Base-by-base conservation (phyloP, 2,113 vertebrate genomes). In the Gnathonemus longibarbis region DNA sequence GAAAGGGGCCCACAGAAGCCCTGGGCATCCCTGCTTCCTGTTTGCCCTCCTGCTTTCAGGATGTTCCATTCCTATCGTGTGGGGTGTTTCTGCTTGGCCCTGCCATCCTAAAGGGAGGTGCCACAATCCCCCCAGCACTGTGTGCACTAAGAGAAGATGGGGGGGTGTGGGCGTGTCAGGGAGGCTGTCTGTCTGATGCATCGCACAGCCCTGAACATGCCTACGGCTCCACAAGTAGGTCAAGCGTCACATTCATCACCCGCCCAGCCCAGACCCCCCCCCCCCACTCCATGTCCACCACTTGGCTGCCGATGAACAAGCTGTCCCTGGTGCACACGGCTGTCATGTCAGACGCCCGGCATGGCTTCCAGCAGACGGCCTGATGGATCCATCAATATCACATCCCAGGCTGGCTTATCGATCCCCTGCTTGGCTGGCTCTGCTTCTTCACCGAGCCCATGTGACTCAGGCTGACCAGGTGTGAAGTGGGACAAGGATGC, bases 221-320 rank as follows among this genome's bases (percentile, higher is more conserved):
- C 91, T 90, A 91, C 89, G 88, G 53, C 89, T 92, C 84, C 90
- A 89, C 91, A 93, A 93, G 89, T 93, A 93, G 93, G 93, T 93
- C 93, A 93, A 90, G 92, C 92, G 56, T 92, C 92, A 92, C 90
- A 91, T 93, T 92, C 91, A 92, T 93, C 92, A 92, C 91, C 88
- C 91, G 90, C 90, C 90, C 77, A 17, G n/a, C 48, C 85, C 19
- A 17, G 48, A 53, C 42, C 90, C 89, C 89, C 42, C 90, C 89
- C 89, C 91, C 91, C 91, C 70, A 19, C n/a, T 0, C 62, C n/a
- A 24, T 45, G 1, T 10, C 50, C 31, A 53, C 83, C 85, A 11
- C 80, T 50, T 49, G 89, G 45, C 39, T 13, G 39, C 21, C 5
- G 35, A 45, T 84, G 49, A 24, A 10, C 86, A 58, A 8, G 42